Percentiles rank a stretch among this genome's conserved stretches.
phyloP scores from a whole-genome alignment of 2,888 invertebrate species.

The Allolobophora icterica region DNA sequence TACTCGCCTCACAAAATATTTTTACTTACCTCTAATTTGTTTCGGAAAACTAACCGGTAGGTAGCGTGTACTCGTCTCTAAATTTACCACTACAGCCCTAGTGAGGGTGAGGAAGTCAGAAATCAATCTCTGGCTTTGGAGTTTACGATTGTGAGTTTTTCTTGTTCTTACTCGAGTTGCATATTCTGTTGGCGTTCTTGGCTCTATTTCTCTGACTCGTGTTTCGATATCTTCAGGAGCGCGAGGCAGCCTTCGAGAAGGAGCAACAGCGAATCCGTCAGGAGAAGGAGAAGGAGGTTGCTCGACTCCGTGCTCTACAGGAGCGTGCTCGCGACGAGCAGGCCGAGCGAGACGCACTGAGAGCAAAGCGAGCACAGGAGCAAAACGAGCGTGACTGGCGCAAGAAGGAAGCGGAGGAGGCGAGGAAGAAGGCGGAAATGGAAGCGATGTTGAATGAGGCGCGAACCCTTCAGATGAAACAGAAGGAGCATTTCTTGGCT shows the following conservation, averaged over 20 bases:
- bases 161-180: too few species aligned
- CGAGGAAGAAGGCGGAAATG: constrained; percentile 59
- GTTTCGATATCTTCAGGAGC: constrained; percentile 53
- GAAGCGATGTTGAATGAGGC: constrained; percentile 62
- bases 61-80: too few species aligned
- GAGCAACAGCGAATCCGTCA: constrained; percentile 63
- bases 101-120: too few species aligned
- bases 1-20: too few species aligned
- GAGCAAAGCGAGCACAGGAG: constrained; percentile 65
- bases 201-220: not conserved
- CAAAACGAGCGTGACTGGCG: constrained; percentile 65
- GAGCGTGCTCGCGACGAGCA: constrained; percentile 64
- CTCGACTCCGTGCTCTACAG: constrained; percentile 61
- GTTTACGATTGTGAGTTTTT: too few species aligned
- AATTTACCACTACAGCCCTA: too few species aligned
- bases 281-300: constrained; percentile 65
- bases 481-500: constrained; percentile 65
- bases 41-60: too few species aligned
- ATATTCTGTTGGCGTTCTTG: too few species aligned
- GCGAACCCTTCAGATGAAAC: constrained; percentile 61
- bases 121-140: too few species aligned
- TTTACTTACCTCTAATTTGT: too few species aligned
- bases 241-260: constrained; percentile 61
- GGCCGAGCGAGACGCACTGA: constrained; percentile 63
- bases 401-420: constrained; percentile 61